Evolutionary conservation across 37 sponge, comb jelly and placozoan species (phyloP).

Genomic region (Aphrocallistes beatrix): DNA sequence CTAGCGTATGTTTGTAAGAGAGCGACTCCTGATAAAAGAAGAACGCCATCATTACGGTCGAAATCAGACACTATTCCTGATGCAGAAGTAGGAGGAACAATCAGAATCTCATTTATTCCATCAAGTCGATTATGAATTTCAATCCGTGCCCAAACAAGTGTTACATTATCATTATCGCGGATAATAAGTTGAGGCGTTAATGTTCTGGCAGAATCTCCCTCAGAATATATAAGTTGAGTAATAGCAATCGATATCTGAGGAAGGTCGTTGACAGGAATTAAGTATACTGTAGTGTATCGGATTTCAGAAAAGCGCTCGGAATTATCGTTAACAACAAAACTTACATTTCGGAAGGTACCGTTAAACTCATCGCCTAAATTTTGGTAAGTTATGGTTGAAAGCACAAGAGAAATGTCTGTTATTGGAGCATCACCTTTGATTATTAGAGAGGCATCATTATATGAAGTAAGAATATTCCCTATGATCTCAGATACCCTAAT

Average conservation of each 20-base stretch:
- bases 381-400: conserved; percentile 24
- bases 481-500: conserved; percentile 32
- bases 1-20: neutral
- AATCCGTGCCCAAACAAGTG: neutral
- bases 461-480: conserved; percentile 22
- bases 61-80: neutral
- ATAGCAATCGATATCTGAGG: neutral
- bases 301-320: neutral
- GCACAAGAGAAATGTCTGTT: neutral
- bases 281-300: neutral
- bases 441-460: neutral
- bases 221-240: neutral
- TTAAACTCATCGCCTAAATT: conserved; percentile 39
- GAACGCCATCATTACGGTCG: neutral
- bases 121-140: conserved; percentile 23
- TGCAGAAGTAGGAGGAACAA: neutral
- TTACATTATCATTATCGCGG: neutral
- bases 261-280: neutral
- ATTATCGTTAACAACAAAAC: conserved; percentile 27
- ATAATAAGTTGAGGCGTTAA: neutral
- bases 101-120: conserved; percentile 18
- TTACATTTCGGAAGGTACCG: conserved; percentile 16
- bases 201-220: neutral
- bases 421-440: conserved; percentile 18
- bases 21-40: conserved; percentile 35